Base-by-base conservation (phyloP, 1,140 invertebrate species). In the Mamestra configurata region DNA sequence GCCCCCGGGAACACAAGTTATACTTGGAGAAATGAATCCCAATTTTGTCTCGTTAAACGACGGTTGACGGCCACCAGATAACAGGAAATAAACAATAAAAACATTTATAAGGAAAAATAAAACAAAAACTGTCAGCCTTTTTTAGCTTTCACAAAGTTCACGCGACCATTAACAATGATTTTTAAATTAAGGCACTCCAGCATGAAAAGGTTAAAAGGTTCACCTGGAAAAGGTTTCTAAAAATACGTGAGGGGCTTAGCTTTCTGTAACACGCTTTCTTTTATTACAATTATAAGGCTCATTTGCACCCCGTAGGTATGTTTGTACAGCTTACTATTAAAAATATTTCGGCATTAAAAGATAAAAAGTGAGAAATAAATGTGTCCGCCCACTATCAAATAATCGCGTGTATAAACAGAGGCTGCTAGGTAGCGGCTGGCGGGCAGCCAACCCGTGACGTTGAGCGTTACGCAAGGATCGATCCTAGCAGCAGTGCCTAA, bases 381-480 rank as follows among this genome's bases (percentile, higher is more conserved):
- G 7, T 31, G 37, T 68, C 64, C 64, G n/a, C 64, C 40, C 35
- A 15, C 64, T 15, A 49, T 24, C 40, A 61, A 76, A 61, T 43
- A 27, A 76, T 61, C 40, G 75, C 59, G 70, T 77, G n/a, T 53
- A 73, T 57, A 79, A 75, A 82, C 61, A 78, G 40, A 55, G 40
- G 57, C 70, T 75, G 51, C 15, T 57, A 76, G 64, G 71, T 78
- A 80, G 10, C 8, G 6, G 22, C 55, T 82, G 83, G 83, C 75
- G 20, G 61, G 43, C 11, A 53, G 83, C 83, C 83, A 84, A 79
- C 13, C 51, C 49, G 51, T 80, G 72, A 80, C 78, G 76, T 76
- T 13, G 73, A 72, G 68, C 72, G 46, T 78, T 81, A 78, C 76
- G 76, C 80, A 81, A 81, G 37, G 55, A 83, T 81, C 82, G 82